Evolutionary conservation across 1,140 invertebrate species (phyloP), one percentile per base, ranked within the genome.

Genomic region (Wiebesia pumilae): DNA sequence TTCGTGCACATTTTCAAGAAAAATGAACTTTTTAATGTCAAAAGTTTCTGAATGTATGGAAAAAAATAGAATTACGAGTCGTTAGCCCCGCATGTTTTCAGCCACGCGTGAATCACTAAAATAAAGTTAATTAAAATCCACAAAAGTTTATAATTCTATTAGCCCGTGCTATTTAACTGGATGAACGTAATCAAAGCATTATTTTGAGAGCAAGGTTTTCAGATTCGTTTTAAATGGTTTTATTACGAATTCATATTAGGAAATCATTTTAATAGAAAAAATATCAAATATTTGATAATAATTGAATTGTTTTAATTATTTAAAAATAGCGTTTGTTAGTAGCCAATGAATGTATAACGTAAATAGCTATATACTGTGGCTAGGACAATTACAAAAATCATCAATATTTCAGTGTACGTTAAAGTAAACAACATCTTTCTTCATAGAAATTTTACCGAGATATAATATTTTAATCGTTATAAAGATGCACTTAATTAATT

Each of bases 111-210:
- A 81, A 84, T 83, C 79, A 65, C 83, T 83, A 81, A 75, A 77
- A 82, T 38, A 87, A 43, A 71, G 30, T 81, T 87, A 88, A 88
- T 86, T 87, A 84, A 51, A 81, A 79, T 62, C 47, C 47, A 35
- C 51, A 38, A 79, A 79, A 79, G 77, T 58, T 79, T 62, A 62
- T 79, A 79, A 79, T 79, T 58, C 77, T 30, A 10, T 79, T 79
- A 79, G 51, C 24, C 14, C 6, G 47, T 79, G 12, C 58, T n/a
- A 38, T 47, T 51, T 78, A 78, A 62, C 40, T 78, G 75, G 75
- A 78, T 78, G 43, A 78, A 78, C 40, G 75, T 51, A 78, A 78
- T 78, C 75, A 78, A 51, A 78, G 75, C 14, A 78, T 78, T 78
- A 78, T 40, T 78, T 78, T 30, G 43, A 78, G 43, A 35, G 40